These are phyloP conservation scores for Teleiodes luculella DNA, from an alignment of 2,888 invertebrate species.

Conservation along the genomic window DNA sequence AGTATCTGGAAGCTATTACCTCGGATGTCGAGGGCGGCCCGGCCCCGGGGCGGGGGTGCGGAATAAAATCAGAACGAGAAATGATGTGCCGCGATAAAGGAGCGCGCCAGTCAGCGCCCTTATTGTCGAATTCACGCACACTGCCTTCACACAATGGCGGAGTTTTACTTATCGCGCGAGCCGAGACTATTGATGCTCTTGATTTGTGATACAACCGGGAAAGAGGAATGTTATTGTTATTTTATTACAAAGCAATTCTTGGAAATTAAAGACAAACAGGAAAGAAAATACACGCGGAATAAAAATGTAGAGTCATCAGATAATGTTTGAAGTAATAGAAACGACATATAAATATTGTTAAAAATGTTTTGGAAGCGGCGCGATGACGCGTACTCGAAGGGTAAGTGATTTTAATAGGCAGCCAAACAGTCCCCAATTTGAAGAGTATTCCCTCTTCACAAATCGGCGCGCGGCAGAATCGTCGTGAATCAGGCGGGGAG, in stretches of 20 bases:
- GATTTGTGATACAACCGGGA: slow-evolving; percentile 23
- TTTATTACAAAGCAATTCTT: slow-evolving; percentile 14
- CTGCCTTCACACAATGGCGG: slow-evolving; percentile 49
- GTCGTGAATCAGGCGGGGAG: slow-evolving; percentile 69
- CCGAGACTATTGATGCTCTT: slow-evolving; percentile 17
- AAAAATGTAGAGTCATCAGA: not conserved
- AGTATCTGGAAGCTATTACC: slow-evolving; percentile 64
- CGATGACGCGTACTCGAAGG: slow-evolving; percentile 43
- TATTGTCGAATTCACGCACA: slow-evolving; percentile 55
- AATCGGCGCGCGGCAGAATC: slow-evolving; percentile 70
- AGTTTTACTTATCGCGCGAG: slow-evolving; percentile 39
- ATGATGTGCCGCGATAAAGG: slow-evolving; percentile 64
- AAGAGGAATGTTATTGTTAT: not conserved
- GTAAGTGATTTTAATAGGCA: slow-evolving; percentile 75
- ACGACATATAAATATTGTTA: slow-evolving; percentile 35
- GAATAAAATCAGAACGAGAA: slow-evolving; percentile 69
- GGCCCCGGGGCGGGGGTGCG: slow-evolving; percentile 49
- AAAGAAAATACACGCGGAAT: not conserved
- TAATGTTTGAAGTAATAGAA: too few species aligned
- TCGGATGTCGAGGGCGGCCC: slow-evolving; percentile 33
- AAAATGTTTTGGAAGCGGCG: slow-evolving; percentile 37
- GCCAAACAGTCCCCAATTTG: slow-evolving; percentile 71
- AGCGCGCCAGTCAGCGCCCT: slow-evolving; percentile 38
- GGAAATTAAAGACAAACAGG: not conserved
- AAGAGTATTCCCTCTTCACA: slow-evolving; percentile 74